Percentiles rank a stretch among this genome's conserved stretches.
Evolutionary conservation across 2,888 invertebrate genomes (phyloP).

Genomic region (Mesochorus sp.): DNA sequence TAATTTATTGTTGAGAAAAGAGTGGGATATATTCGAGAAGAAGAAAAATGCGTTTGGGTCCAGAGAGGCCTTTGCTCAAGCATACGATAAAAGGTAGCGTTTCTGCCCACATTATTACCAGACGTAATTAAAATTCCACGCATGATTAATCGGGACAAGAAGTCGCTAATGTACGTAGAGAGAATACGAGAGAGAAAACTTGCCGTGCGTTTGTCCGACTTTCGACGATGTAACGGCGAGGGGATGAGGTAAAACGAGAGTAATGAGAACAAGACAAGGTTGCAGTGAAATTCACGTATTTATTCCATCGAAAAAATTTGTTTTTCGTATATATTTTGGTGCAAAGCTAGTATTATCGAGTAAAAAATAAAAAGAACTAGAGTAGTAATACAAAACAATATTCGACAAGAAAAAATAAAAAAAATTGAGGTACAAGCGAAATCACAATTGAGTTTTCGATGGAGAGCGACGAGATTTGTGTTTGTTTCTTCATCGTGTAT

Average conservation of each 20-base stretch:
- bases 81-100: background rate
- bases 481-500: background rate
- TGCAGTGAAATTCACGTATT: constrained; percentile 61
- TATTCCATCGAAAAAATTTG: constrained; percentile 55
- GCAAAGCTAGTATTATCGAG: constrained; percentile 35
- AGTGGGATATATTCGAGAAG: too few species aligned
- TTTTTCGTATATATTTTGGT: constrained; percentile 25
- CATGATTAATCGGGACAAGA: constrained; percentile 6
- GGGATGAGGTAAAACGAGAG: constrained; percentile 25
- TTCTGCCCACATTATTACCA: background rate
- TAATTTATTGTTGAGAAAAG: too few species aligned
- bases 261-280: background rate
- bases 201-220: background rate
- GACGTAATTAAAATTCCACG: constrained; percentile 30
- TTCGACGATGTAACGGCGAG: background rate
- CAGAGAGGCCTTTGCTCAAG: background rate
- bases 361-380: constrained; percentile 26
- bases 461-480: constrained; percentile 45
- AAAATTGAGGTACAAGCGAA: constrained; percentile 50
- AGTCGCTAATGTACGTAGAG: background rate
- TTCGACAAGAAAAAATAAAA: constrained; percentile 17
- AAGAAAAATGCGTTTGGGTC: too few species aligned
- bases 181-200: background rate
- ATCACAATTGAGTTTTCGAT: constrained; percentile 52
- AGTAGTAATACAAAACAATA: background rate